Evolutionary conservation across 2,113 vertebrate species (phyloP).

Genomic region (Syngnathus scovelli): DNA sequence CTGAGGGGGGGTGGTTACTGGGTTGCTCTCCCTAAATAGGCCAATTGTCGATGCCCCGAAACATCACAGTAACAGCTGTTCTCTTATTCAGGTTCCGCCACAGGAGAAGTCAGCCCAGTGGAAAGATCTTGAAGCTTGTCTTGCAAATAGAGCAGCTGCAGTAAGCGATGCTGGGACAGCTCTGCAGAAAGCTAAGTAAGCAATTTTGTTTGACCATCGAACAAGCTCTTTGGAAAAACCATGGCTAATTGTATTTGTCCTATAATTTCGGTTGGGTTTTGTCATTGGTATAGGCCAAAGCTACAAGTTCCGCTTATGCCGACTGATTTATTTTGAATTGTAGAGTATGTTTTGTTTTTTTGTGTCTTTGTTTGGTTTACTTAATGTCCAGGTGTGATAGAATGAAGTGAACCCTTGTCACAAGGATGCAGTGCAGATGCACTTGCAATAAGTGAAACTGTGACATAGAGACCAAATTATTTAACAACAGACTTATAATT

Average conservation of each 20-base stretch:
- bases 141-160: conserved; percentile 76
- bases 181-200: conserved; percentile 86
- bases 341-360: too few species aligned
- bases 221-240: not conserved
- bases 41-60: not conserved
- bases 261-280: not conserved
- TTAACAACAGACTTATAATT: too few species aligned
- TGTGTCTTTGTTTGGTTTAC: too few species aligned
- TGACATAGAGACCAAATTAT: too few species aligned
- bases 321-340: too few species aligned
- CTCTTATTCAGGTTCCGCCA: conserved; percentile 64
- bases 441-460: too few species aligned
- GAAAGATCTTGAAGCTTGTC: conserved; percentile 82
- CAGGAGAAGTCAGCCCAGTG: conserved; percentile 84
- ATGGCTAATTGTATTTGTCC: not conserved
- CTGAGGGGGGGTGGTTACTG: not conserved
- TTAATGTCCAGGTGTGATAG: too few species aligned
- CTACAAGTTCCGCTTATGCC: too few species aligned
- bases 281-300: not conserved
- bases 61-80: not conserved
- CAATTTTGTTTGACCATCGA: not conserved
- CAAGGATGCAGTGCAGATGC: too few species aligned
- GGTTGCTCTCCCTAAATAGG: not conserved
- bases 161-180: conserved; percentile 80
- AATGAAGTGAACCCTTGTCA: too few species aligned